These are phyloP conservation scores for Pangasius djambal DNA, from an alignment of 2,797 vertebrate species.

Conservation along the genomic window DNA sequence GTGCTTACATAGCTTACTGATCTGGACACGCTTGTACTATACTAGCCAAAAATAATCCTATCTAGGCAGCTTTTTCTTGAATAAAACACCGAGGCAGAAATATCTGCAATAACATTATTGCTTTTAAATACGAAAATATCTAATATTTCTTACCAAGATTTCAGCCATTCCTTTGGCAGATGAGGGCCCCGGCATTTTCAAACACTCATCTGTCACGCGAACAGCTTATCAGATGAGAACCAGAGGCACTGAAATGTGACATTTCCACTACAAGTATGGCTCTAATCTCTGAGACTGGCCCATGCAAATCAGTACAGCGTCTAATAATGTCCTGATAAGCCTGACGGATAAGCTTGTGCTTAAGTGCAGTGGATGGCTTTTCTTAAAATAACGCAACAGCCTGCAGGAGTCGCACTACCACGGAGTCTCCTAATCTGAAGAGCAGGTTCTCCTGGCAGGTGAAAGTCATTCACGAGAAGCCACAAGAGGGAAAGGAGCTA, in stretches of 20 bases:
- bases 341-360: constrained; percentile 42
- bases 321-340: constrained; percentile 56
- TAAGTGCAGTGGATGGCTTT: constrained; percentile 45
- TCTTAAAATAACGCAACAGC: constrained; percentile 55
- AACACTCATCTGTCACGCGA: constrained; percentile 10
- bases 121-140: neutral
- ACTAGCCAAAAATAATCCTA: neutral
- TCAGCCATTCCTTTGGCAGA: constrained; percentile 29
- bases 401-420: constrained; percentile 6
- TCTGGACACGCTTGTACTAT: neutral
- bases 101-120: neutral
- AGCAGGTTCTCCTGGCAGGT: neutral
- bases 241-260: constrained; percentile 1
- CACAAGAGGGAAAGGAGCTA: neutral
- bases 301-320: constrained; percentile 40
- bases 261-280: constrained; percentile 25
- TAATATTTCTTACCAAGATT: constrained; percentile 43
- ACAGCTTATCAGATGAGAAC: neutral
- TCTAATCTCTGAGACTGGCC: constrained; percentile 26
- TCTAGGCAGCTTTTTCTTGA: neutral
- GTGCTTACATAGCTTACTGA: neutral
- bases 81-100: neutral
- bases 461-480: neutral
- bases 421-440: constrained; percentile 16
- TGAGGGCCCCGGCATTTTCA: constrained; percentile 44